These are phyloP conservation scores for Tachina grossa DNA, from an alignment of 2,888 invertebrate genomes.

Conservation along the genomic window DNA sequence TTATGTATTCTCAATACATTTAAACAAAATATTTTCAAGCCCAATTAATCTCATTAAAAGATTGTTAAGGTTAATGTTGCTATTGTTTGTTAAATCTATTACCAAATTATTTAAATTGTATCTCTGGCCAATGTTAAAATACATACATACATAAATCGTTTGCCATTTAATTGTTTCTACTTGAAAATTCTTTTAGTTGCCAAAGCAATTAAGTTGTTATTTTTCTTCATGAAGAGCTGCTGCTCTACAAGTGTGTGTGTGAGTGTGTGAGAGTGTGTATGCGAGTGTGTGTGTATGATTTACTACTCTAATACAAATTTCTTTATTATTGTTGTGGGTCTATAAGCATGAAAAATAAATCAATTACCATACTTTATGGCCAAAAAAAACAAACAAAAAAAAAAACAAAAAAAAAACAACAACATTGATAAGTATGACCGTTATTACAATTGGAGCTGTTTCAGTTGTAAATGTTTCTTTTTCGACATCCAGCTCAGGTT, in stretches of 20 bases:
- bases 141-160: not conserved
- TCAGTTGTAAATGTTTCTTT: constrained; percentile 3
- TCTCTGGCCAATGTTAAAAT: constrained; percentile 24
- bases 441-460: not conserved
- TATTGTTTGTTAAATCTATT: constrained; percentile 28
- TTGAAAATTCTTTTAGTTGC: constrained; percentile 21
- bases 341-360: constrained; percentile 9
- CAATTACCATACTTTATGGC: not conserved
- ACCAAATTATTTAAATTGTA: constrained; percentile 19
- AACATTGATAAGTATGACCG: not conserved
- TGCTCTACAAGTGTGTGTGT: not conserved
- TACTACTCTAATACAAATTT: not conserved
- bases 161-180: not conserved
- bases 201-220: not conserved
- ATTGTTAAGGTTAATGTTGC: not conserved
- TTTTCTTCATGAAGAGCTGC: not conserved
- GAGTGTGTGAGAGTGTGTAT: not conserved
- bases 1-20: not conserved
- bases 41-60: constrained; percentile 47
- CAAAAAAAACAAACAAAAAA: no score
- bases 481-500: not conserved
- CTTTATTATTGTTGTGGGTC: not conserved
- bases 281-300: not conserved
- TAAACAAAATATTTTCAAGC: constrained; percentile 45
- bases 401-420: no score